Base-by-base conservation (phyloP, 2,797 vertebrate genomes). In the Mus minutoides region DNA sequence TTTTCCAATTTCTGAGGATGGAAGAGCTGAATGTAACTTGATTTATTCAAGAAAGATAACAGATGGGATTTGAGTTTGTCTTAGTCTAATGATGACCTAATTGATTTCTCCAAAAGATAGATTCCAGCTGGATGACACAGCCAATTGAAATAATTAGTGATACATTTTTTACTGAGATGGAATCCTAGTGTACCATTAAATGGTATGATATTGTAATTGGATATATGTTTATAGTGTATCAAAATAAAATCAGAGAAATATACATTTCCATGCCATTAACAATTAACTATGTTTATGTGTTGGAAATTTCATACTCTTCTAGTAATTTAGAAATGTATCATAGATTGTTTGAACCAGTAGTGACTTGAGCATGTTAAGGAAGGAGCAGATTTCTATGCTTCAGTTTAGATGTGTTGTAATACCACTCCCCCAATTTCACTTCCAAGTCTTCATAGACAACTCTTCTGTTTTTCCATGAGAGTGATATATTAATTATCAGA, bases 11-110 rank as follows among this genome's bases (percentile, higher is more conserved):
- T 87, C 26, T 56, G 16, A 14, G 7, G 12, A 31, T 49, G 6
- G 14, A 21, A 92, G 22, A 16, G 6, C 43, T 90, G 52, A 83
- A 69, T 40, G 60, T 90, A 90, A 89, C 10, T 88, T 88, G 76
- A 54, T 80, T 78, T 86, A 40, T 76, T 52, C 40, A 91, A 88
- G n/a, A 88, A 91, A 79, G 54, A 58, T 54, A 73, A 56, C 62
- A 87, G 69, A 77, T 40, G 49, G 9, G 6, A 94, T 56, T 54
- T 86, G 80, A 87, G 21, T 95, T 95, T 83, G 43, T 31, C 0
- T 76, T 94, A 46, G 4, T 69, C 31, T 24, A 21, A 83, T 4
- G 46, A 24, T 31, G 84, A 77, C 40, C 17, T 64, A 84, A 84
- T n/a, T 78, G 84, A 80, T 90, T 92, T 94, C 10, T n/a, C 22